These are phyloP conservation scores for Euplagia quadripunctaria DNA, from an alignment of 2,888 invertebrate genomes.

Conservation along the genomic window DNA sequence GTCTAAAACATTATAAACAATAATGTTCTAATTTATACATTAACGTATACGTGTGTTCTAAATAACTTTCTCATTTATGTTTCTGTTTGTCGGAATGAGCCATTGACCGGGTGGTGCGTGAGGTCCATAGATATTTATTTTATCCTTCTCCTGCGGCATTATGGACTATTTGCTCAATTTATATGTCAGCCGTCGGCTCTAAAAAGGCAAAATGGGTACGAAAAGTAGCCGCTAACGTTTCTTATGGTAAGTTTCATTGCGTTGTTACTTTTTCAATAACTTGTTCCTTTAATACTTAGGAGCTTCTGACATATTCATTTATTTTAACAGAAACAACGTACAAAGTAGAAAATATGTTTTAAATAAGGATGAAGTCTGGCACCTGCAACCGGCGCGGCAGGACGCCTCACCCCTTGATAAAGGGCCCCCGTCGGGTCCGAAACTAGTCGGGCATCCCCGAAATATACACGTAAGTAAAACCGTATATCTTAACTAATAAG, in stretches of 20 bases:
- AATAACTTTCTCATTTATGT: neutral
- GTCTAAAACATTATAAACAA: too few species aligned
- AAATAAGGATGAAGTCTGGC: too few species aligned
- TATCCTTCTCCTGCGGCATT: neutral
- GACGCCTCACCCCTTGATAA: too few species aligned
- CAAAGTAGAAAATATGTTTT: too few species aligned
- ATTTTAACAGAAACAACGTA: too few species aligned
- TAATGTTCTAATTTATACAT: neutral
- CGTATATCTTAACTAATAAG: too few species aligned
- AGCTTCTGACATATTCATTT: too few species aligned
- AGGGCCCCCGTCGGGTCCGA: too few species aligned
- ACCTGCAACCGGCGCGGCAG: too few species aligned
- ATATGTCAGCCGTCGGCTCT: neutral
- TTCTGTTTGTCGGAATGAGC: neutral
- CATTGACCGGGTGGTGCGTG: neutral
- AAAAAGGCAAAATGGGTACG: slow-evolving; percentile 4
- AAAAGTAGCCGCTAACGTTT: slow-evolving; percentile 7
- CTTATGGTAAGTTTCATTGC: neutral
- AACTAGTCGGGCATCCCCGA: too few species aligned
- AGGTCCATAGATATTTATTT: neutral
- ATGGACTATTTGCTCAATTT: slow-evolving; percentile 1
- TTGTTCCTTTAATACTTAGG: neutral
- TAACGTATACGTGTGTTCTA: neutral
- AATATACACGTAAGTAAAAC: too few species aligned
- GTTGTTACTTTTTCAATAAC: neutral